These are phyloP conservation scores for Tragelaphus imberbis DNA, from an alignment of 2,113 vertebrate genomes.

Conservation along the genomic window DNA sequence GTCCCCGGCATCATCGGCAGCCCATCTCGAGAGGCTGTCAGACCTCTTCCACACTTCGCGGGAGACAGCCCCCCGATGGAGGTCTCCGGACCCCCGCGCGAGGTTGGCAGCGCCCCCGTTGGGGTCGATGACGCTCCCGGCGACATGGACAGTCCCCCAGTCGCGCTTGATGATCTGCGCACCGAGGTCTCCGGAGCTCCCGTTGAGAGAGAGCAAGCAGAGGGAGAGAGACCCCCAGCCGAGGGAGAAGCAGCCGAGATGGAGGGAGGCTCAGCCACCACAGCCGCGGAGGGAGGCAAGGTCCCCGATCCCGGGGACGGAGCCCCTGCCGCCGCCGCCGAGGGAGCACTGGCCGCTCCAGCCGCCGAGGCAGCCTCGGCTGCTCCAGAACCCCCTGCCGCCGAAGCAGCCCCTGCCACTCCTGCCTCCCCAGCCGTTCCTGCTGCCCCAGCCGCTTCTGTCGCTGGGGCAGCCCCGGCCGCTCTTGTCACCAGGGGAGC, in stretches of 20 bases:
- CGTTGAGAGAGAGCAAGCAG: constrained; percentile 48
- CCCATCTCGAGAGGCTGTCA: constrained; percentile 39
- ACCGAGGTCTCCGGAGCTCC: constrained; percentile 53
- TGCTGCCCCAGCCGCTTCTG: neutral
- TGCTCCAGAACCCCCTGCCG: neutral
- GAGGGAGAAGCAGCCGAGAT: constrained; percentile 58
- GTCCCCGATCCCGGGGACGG: neutral
- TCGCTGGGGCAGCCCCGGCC: neutral
- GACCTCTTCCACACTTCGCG: neutral
- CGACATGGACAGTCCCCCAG: constrained; percentile 67
- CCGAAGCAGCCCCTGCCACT: neutral
- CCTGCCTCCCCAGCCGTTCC: fast-evolving
- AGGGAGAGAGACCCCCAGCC: constrained; percentile 61
- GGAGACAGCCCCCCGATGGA: constrained; percentile 52
- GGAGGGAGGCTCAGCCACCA: constrained; percentile 16
- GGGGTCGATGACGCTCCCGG: constrained; percentile 66
- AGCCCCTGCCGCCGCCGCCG: neutral
- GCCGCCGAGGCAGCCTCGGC: neutral
- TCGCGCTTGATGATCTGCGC: constrained; percentile 61
- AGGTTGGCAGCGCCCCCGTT: constrained; percentile 46
- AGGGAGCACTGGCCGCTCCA: neutral
- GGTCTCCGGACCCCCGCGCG: constrained; percentile 54
- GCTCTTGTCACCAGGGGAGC: neutral
- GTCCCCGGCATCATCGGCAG: constrained; percentile 8
- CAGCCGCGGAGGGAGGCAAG: neutral